phyloP scores from a whole-genome alignment of 2,888 invertebrate genomes.

The Leptopterna dolabrata region DNA sequence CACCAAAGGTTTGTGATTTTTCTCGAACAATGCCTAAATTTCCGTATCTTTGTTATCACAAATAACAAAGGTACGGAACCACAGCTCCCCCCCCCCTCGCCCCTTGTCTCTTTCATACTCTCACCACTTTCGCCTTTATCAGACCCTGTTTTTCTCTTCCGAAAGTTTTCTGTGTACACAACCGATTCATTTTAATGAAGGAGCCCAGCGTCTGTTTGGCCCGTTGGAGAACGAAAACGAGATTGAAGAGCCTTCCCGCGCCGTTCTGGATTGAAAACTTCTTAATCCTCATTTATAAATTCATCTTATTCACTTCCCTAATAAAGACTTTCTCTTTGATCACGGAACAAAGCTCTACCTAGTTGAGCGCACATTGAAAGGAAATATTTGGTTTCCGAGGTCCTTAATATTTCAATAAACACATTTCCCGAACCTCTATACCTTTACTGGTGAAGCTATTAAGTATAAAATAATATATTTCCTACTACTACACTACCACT shows the following conservation, averaged over 20 bases:
- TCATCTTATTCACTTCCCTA: neutral
- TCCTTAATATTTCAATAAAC: neutral
- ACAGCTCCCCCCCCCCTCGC: too few relatives aligned
- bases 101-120: neutral
- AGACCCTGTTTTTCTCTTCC: neutral
- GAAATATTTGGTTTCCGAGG: neutral
- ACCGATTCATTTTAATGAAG: conserved; percentile 45
- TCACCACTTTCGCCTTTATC: neutral
- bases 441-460: too few relatives aligned
- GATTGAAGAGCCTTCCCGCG: neutral
- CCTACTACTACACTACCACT: too few relatives aligned
- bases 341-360: neutral
- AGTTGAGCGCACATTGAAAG: neutral
- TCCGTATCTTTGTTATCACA: conserved; percentile 44
- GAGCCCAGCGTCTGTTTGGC: neutral
- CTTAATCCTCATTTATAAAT: conserved; percentile 35
- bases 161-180: conserved; percentile 23
- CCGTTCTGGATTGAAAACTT: conserved; percentile 5
- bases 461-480: too few relatives aligned
- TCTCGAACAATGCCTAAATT: conserved; percentile 39
- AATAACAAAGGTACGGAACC: too few relatives aligned
- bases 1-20: conserved; percentile 21
- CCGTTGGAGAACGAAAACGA: conserved; percentile 14
- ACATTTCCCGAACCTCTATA: too few relatives aligned
- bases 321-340: neutral